Percentiles rank a stretch among this genome's conserved stretches.
These are phyloP conservation scores for Melolontha melolontha DNA, from an alignment of 2,888 invertebrate genomes.

Conservation along the genomic window DNA sequence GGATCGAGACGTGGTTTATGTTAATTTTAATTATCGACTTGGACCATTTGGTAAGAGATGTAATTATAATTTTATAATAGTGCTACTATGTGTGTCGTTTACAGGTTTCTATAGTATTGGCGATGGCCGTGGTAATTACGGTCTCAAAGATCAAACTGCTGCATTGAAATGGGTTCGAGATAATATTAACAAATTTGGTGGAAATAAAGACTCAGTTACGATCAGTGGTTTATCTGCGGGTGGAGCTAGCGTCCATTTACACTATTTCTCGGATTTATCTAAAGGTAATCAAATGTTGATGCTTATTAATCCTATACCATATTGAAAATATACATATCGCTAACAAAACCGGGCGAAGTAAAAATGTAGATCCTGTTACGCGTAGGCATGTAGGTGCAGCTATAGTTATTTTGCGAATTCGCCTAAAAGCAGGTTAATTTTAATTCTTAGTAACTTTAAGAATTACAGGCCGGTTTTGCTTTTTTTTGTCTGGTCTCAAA, in stretches of 20 bases:
- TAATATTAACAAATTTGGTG: conserved; percentile 76
- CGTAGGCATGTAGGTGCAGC: no score
- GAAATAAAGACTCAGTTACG: conserved; percentile 74
- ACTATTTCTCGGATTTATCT: conserved; percentile 73
- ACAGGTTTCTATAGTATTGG: conserved; percentile 78
- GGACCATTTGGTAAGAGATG: conserved; percentile 55
- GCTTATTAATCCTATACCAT: no score
- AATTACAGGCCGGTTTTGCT: no score
- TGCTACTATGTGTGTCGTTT: background rate
- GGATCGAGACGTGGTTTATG: conserved; percentile 61
- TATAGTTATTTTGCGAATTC: no score
- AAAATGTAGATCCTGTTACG: no score
- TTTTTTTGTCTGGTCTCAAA: no score
- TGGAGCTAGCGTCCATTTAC: conserved; percentile 77
- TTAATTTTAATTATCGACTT: conserved; percentile 60
- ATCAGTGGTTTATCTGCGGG: conserved; percentile 77
- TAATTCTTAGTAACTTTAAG: no score
- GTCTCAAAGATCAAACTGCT: conserved; percentile 76
- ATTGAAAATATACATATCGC: no score
- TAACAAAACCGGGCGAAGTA: background rate
- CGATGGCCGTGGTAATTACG: conserved; percentile 76
- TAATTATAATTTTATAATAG: background rate
- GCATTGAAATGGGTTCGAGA: conserved; percentile 75
- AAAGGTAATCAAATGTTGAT: conserved; percentile 57
- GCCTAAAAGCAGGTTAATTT: no score